Evolutionary conservation across 2,113 vertebrate genomes (phyloP), one percentile per base, ranked within the genome.

Genomic region (Piaya cayana): DNA sequence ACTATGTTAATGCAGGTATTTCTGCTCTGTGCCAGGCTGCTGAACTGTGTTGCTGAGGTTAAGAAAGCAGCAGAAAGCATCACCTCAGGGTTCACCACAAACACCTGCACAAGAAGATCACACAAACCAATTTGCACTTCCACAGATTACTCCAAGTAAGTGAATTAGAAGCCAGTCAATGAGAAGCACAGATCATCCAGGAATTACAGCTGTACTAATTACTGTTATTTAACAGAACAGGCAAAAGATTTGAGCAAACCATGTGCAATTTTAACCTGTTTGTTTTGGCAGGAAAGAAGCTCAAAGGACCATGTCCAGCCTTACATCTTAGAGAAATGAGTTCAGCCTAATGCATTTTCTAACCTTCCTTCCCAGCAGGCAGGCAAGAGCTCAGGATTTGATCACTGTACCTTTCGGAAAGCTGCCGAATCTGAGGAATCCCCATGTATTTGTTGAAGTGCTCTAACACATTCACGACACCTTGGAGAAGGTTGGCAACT

Each of bases 391-490:
- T 82, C 39, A 86, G 37, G 55, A 62, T 32, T 56, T 30, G 68
- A 91, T 15, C 50, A 63, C 34, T 88, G 97, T 98, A 99, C 99
- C 99, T 99, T 97, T 99, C 99, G 6, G 99, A 99, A 64, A 99
- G 99, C 96, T 99, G 99, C 43, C 99, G 99, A 93, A 99, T 99
- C 98, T 99, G 99, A 26, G 99, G 98, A 94, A 99, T 99, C 68
- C 98, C 98, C 99, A 99, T 99, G 92, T 99, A 99, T 72, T 99
- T 99, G 95, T 99, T 99, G 98, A 99, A 99, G 95, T 99, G 99
- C 84, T 99, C 99, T 49, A 99, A 97, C 60, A 99, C 99, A 17
- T 99, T 99, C 95, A 99, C 98, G 0, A 99, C 99, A 8, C 99
- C 99, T 96, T 99, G 99, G 45, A 99, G 98, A 58, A 99, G 98